Conservation (phyloP, 1,140 invertebrate species). For the Magallana ariakensis region DNA sequence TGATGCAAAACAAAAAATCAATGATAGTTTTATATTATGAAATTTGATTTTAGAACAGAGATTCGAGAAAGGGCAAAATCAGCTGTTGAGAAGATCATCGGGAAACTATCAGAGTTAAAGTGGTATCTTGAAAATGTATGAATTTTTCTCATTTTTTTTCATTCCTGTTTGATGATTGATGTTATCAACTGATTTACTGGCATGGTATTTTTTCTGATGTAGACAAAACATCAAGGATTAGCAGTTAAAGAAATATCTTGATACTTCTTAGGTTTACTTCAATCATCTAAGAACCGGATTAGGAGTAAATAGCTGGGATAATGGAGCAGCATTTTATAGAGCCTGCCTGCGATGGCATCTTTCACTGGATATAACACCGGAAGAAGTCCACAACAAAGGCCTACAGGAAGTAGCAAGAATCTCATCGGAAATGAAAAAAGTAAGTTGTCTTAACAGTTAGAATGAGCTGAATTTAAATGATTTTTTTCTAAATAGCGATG, state of each 20-base stretch:
- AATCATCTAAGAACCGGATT: not conserved
- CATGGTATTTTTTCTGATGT: too few species aligned
- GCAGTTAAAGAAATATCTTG: not conserved
- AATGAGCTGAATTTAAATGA: too few species aligned
- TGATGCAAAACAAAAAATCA: too few species aligned
- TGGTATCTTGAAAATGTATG: not conserved
- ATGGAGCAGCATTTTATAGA: slow-evolving; percentile 76
- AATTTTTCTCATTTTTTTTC: too few species aligned
- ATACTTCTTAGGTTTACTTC: not conserved
- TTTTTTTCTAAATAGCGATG: too few species aligned
- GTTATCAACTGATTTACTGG: too few species aligned
- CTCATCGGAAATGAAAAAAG: slow-evolving; percentile 75
- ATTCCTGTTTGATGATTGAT: too few species aligned
- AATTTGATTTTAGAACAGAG: not conserved
- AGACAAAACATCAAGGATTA: too few species aligned
- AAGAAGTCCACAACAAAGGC: slow-evolving; percentile 78
- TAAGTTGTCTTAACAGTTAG: slow-evolving; percentile 16
- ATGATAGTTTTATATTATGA: too few species aligned
- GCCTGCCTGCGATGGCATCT: slow-evolving; percentile 78
- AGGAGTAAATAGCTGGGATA: slow-evolving; percentile 70
- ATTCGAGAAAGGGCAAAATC: not conserved
- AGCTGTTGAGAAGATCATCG: not conserved
- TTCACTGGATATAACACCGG: slow-evolving; percentile 71
- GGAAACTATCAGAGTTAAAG: not conserved
- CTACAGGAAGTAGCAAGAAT: slow-evolving; percentile 78